Evolutionary conservation across 92 coral and sea anemone genomes (phyloP).

Genomic region (Nematostella vectensis): DNA sequence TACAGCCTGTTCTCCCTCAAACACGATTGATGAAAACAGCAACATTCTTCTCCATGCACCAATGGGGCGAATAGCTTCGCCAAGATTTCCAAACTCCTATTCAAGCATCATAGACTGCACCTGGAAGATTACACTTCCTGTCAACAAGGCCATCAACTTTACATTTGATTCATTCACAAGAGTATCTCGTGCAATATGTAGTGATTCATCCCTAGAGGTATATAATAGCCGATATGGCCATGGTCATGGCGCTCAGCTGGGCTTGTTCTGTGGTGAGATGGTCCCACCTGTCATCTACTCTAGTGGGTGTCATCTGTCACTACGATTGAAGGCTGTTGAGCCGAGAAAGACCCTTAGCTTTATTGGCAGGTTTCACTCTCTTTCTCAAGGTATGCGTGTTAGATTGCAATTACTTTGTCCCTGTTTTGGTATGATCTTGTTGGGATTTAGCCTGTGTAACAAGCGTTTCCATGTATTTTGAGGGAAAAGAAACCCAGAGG

Average conservation of each 20-base stretch:
- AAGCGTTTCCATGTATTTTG: too few relatives aligned
- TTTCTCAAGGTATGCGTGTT: slow-evolving; percentile 17
- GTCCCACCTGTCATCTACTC: slow-evolving; percentile 15
- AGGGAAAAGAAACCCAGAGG: too few relatives aligned
- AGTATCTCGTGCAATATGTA: slow-evolving; percentile 4
- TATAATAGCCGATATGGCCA: slow-evolving; percentile 23
- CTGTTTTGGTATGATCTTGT: too few relatives aligned
- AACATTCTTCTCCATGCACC: slow-evolving; percentile 18
- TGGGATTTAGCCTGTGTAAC: too few relatives aligned
- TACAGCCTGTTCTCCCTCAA: slow-evolving; percentile 17
- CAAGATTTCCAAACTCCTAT: slow-evolving; percentile 11
- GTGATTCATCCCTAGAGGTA: slow-evolving; percentile 26
- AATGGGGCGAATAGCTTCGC: slow-evolving; percentile 18
- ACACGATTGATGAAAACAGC: slow-evolving; percentile 29
- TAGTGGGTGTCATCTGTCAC: slow-evolving; percentile 31
- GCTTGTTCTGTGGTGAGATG: slow-evolving; percentile 14
- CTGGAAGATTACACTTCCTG: slow-evolving; percentile 31
- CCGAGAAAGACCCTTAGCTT: slow-evolving; percentile 9
- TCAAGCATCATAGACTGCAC: slow-evolving; percentile 25
- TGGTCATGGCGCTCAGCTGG: slow-evolving; percentile 27
- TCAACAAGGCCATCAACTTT: slow-evolving; percentile 11
- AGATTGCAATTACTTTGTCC: neutral
- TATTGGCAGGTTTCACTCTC: slow-evolving; percentile 10
- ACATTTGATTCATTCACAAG: slow-evolving; percentile 10
- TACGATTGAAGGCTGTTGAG: slow-evolving; percentile 21